Evolutionary conservation across 2,888 invertebrate species (phyloP).

Genomic region (Folsomia candida): DNA sequence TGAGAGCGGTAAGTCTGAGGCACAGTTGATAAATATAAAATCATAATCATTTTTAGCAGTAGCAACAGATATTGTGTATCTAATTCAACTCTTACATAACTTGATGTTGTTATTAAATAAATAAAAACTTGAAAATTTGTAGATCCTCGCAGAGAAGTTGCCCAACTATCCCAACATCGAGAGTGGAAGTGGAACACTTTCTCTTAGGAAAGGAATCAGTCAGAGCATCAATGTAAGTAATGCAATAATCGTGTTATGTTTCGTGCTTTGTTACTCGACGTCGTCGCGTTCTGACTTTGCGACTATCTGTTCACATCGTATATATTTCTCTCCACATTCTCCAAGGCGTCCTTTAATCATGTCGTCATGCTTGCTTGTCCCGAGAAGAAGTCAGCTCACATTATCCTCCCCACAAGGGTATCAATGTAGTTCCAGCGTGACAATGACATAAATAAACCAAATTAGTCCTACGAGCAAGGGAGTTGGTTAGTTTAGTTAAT

Average conservation of each 20-base stretch:
- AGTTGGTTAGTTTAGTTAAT: neutral
- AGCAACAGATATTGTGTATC: too few relatives aligned
- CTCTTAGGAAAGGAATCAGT: constrained; percentile 48
- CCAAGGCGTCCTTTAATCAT: neutral
- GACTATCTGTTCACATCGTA: too few relatives aligned
- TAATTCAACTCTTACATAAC: too few relatives aligned
- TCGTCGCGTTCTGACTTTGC: neutral
- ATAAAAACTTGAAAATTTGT: too few relatives aligned
- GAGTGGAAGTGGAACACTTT: constrained; percentile 38
- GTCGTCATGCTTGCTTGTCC: neutral
- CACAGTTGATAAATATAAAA: too few relatives aligned
- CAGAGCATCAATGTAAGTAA: constrained; percentile 48
- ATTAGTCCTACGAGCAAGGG: neutral
- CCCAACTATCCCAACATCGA: constrained; percentile 50
- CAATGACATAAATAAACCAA: constrained; percentile 2
- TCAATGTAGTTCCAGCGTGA: neutral
- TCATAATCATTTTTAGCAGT: too few relatives aligned
- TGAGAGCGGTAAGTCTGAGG: too few relatives aligned
- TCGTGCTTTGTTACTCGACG: neutral
- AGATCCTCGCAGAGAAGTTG: constrained; percentile 48
- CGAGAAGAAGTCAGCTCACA: neutral
- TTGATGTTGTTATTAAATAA: too few relatives aligned
- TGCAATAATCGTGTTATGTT: constrained; percentile 47
- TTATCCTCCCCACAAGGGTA: neutral
- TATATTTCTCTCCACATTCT: too few relatives aligned